Conservation (phyloP, 2,113 vertebrate genomes). For the Hemibagrus wyckioides region DNA sequence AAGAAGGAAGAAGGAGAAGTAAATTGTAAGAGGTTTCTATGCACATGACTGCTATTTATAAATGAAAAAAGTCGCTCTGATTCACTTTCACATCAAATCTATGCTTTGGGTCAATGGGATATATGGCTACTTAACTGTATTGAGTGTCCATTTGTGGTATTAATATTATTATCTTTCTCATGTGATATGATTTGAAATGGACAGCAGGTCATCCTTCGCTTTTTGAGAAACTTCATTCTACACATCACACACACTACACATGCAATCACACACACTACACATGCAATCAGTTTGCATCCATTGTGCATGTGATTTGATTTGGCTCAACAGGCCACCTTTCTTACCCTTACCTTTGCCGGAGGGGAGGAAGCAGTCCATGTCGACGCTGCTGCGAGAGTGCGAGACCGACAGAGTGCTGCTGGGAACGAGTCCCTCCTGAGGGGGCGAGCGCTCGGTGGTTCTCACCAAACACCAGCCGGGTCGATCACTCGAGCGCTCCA, state of each 20-base stretch:
- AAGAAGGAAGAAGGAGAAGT: not conserved
- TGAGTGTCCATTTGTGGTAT: not conserved
- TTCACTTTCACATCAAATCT: not conserved
- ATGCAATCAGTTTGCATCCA: not conserved
- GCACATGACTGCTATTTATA: not conserved
- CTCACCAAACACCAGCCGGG: slow-evolving; percentile 92
- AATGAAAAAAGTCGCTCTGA: not conserved
- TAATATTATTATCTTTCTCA: not conserved
- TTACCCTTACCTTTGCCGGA: slow-evolving; percentile 81
- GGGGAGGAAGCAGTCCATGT: slow-evolving; percentile 96
- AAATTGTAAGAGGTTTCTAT: not conserved
- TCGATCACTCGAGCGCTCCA: slow-evolving; percentile 87
- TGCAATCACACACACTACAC: not conserved
- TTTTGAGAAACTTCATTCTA: not conserved
- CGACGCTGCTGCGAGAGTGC: slow-evolving; percentile 91
- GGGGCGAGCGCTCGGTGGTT: slow-evolving; percentile 86
- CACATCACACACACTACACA: too few species aligned
- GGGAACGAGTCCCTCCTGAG: slow-evolving; percentile 91
- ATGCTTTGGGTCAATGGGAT: not conserved
- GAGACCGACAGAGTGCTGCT: slow-evolving; percentile 92
- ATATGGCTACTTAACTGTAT: not conserved
- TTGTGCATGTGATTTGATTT: not conserved
- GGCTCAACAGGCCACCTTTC: not conserved
- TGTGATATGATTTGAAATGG: not conserved
- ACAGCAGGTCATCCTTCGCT: not conserved